phyloP scores from a whole-genome alignment of 2,113 vertebrate species.

The Catharus fuscescens region DNA sequence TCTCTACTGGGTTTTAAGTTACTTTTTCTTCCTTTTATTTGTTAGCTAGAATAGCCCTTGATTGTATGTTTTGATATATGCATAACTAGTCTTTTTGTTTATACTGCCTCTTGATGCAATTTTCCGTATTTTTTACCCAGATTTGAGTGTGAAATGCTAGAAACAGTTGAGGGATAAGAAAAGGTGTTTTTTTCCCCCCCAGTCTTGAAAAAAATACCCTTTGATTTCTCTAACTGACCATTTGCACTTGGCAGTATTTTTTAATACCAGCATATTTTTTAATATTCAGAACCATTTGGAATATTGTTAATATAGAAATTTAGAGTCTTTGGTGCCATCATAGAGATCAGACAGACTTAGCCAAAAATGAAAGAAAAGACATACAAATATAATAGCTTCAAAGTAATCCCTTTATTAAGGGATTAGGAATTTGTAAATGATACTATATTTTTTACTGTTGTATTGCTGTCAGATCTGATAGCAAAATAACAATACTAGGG shows the following conservation, averaged over 20 bases:
- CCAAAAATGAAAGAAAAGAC: conserved; percentile 31
- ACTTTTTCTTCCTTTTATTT: conserved; percentile 43
- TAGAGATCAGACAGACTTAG: conserved; percentile 12
- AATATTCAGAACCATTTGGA: neutral
- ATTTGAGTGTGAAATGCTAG: neutral
- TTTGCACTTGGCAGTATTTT: neutral
- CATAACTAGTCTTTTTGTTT: conserved; percentile 25
- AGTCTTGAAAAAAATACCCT: neutral
- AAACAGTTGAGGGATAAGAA: neutral
- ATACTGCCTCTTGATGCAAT: neutral
- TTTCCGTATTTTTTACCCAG: neutral
- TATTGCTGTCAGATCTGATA: conserved; percentile 9
- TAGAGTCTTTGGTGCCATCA: neutral
- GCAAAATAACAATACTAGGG: neutral
- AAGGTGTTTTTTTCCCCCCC: neutral
- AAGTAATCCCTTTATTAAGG: conserved; percentile 58
- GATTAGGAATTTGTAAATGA: conserved; percentile 51
- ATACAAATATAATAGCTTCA: conserved; percentile 20
- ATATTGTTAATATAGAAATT: neutral
- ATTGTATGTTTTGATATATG: conserved; percentile 3
- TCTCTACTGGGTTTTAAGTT: conserved; percentile 35
- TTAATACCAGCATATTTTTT: neutral
- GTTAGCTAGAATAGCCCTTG: conserved; percentile 29
- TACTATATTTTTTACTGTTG: conserved; percentile 23
- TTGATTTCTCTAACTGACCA: neutral